Evolutionary conservation across 2,888 invertebrate genomes (phyloP), one percentile per base, ranked within the genome.

Genomic region (Drosophila siamana): DNA sequence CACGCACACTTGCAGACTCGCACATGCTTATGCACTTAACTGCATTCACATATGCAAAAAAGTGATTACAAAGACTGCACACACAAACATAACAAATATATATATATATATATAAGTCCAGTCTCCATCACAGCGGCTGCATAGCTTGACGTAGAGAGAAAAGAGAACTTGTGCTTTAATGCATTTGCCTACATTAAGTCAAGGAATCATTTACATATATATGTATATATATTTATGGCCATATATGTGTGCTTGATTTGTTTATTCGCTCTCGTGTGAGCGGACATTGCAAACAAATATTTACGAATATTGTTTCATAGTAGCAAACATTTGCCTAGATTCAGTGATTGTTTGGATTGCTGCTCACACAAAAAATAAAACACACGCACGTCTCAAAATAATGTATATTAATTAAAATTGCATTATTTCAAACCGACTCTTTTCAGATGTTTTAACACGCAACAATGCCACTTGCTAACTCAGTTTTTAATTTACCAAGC

Each of bases 11-110:
- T 4, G 11, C 30, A 13, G 9, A 48, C 47, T 15, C 26, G 11
- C 19, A 78, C 54, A 64, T 69, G 59, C 67, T 78, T 78, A 62
- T 69, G 73, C 84, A 78, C 82, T 81, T 81, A 78, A 52, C 85
- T 69, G 59, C 54, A 54, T 63, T 81, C 85, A 71, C 79, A 87
- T 87, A 81, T 81, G 82, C 87, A 81, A 87, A 81, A 85, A 81
- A 81, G 87, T 81, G 81, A 87, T 87, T 87, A 87, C 81, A 81
- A 71, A 65, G 56, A 62, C 66, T 59, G 59, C 63, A 71, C 64
- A 57, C 59, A 36, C 15, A 54, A 44, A 51, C 44, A 65, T 57
- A 55, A 26, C 24, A 3, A 2, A 19, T 19, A 19, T 19, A 19
- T 19, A 19, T n/a, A n/a, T n/a, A n/a, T n/a, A n/a, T n/a, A 24